Base-by-base conservation (phyloP, 2,113 vertebrate genomes). In the Ammodytes marinus region DNA sequence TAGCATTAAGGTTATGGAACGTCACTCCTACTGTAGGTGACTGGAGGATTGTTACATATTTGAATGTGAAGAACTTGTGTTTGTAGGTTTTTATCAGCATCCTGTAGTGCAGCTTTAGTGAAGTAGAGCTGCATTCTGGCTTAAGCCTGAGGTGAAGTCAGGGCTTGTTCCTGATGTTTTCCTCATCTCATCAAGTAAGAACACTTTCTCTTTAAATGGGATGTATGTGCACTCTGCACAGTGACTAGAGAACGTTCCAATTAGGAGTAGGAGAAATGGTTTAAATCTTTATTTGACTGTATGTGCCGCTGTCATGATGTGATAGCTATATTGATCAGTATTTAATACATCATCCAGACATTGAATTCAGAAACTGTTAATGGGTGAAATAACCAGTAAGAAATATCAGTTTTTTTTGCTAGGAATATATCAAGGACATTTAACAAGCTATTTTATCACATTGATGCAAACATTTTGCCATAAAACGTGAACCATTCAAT, bases 1-100 rank as follows among this genome's bases (percentile, higher is more conserved):
- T 73, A 37, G 67, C 78, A 74, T 49, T 53, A 69, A 74, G 69
- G 52, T 37, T 50, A 11, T 72, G 15, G 11, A 67, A 35, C 8
- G 0, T 71, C 5, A 42, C 54, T 59, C 19, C 35, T 5, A 10
- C 47, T 19, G 35, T 11, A 40, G 15, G 37, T 39, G 39, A 50
- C 39, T 65, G 46, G 14, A 69, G 63, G 61, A 45, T 64, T 64
- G 19, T 77, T 58, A 10, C 39, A 11, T 69, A 60, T 74, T 54
- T 85, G 19, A 83, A 40, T 52, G 45, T 63, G 19, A 55, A 39
- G 10, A 37, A 12, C 14, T 15, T 55, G 47, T 13, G 39, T 19
- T 50, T 49, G 4, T 52, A 39, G 39, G 64, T 55, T 55, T 65
- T 55, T 65, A 35, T 49, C 5, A 46, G 39, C 35, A 37, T 60